Conservation (phyloP, 2,888 invertebrate genomes). For the Stenotaenia linearis region DNA sequence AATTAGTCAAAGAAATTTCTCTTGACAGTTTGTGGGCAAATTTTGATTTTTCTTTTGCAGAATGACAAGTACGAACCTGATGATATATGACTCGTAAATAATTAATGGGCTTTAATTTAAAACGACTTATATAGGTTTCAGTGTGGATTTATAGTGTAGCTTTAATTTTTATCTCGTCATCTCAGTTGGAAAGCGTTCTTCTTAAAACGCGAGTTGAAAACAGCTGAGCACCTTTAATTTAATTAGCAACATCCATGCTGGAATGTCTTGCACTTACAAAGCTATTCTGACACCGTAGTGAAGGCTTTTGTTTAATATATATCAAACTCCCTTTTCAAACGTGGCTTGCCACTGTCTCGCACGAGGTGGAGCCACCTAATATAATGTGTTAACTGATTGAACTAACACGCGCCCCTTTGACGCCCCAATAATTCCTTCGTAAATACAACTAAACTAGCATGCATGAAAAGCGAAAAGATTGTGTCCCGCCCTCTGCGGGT, state of each 20-base stretch:
- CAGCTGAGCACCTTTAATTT: background rate
- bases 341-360: background rate
- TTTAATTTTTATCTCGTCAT: background rate
- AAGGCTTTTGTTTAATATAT: slow-evolving; percentile 9
- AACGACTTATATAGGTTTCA: background rate
- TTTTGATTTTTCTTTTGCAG: no score
- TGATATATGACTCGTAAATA: no score
- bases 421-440: background rate
- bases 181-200: background rate
- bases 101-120: no score
- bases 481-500: background rate
- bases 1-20: no score
- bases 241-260: slow-evolving; percentile 5
- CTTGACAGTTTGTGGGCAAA: no score
- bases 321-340: background rate
- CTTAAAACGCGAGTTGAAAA: background rate
- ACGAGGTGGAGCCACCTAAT: background rate
- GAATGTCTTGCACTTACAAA: slow-evolving; percentile 4
- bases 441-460: background rate
- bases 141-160: background rate
- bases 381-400: slow-evolving; percentile 4
- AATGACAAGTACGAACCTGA: no score
- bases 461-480: background rate
- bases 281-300: slow-evolving; percentile 3
- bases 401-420: slow-evolving; percentile 1